A percentile compares a stretch with the other conserved stretches of the same genome.
These are phyloP conservation scores for Pitangus sulphuratus DNA, from an alignment of 2,797 vertebrate species.

Conservation along the genomic window DNA sequence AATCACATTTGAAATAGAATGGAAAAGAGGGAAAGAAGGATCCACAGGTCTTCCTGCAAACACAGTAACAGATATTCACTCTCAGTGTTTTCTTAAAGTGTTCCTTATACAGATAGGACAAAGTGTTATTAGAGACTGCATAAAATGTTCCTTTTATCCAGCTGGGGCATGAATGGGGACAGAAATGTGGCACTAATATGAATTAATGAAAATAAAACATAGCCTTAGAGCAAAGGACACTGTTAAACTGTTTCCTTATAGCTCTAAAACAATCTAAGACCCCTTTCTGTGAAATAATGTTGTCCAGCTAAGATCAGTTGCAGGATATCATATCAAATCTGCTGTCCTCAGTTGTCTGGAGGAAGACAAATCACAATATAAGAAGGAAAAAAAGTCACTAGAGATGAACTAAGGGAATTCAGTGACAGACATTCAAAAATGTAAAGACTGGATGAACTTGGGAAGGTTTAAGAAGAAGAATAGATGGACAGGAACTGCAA, in stretches of 20 bases:
- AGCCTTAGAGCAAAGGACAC: background rate
- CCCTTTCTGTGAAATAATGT: background rate
- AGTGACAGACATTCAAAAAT: background rate
- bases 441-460: background rate
- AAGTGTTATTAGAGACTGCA: background rate
- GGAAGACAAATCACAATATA: background rate
- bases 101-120: background rate
- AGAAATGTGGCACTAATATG: background rate
- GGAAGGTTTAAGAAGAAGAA: background rate
- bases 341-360: background rate
- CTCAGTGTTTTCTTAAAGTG: background rate
- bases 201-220: background rate
- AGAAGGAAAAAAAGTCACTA: background rate
- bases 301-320: background rate
- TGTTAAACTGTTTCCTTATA: background rate
- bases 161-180: background rate
- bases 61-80: background rate
- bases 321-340: background rate
- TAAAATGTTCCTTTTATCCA: background rate
- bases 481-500: background rate
- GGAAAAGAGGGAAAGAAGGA: conserved; percentile 53
- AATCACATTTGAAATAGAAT: conserved; percentile 63
- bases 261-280: background rate
- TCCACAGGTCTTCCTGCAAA: conserved; percentile 56
- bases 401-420: background rate